Evolutionary conservation across 2,888 invertebrate species (phyloP).

Genomic region (Galeruca laticollis): DNA sequence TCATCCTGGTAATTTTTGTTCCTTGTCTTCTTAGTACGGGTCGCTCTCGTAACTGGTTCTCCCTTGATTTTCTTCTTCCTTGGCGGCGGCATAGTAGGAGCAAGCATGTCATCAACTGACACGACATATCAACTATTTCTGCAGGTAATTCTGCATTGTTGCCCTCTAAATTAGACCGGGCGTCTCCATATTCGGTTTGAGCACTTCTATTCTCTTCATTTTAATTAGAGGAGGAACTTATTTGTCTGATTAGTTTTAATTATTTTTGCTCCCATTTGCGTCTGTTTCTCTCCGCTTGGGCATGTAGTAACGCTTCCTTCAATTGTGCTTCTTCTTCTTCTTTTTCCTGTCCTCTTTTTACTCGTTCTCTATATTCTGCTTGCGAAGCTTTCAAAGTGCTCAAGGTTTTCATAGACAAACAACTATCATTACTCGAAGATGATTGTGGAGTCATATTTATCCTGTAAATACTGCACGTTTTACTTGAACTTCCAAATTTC

Average conservation of each 20-base stretch:
- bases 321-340: slow-evolving; percentile 60
- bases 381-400: slow-evolving; percentile 57
- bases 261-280: slow-evolving; percentile 66
- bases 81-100: slow-evolving; percentile 52
- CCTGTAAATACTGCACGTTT: slow-evolving; percentile 45
- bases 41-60: slow-evolving; percentile 40
- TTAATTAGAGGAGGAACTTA: slow-evolving; percentile 14
- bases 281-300: slow-evolving; percentile 71
- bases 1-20: background rate
- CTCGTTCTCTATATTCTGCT: slow-evolving; percentile 56
- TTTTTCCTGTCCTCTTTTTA: slow-evolving; percentile 51
- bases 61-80: slow-evolving; percentile 50
- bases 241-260: slow-evolving; percentile 52
- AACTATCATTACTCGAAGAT: slow-evolving; percentile 37
- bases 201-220: slow-evolving; percentile 46
- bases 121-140: too few relatives aligned
- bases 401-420: slow-evolving; percentile 48
- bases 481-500: slow-evolving; percentile 54
- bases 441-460: slow-evolving; percentile 30
- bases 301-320: slow-evolving; percentile 73
- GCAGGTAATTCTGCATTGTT: slow-evolving; percentile 47
- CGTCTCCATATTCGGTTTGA: slow-evolving; percentile 67
- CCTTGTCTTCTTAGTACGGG: slow-evolving; percentile 39
- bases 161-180: slow-evolving; percentile 54
- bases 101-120: slow-evolving; percentile 53